Conservation (phyloP, 30 jellyfish, hydroid and myxozoan species). For the Nemopilema nomurai region DNA sequence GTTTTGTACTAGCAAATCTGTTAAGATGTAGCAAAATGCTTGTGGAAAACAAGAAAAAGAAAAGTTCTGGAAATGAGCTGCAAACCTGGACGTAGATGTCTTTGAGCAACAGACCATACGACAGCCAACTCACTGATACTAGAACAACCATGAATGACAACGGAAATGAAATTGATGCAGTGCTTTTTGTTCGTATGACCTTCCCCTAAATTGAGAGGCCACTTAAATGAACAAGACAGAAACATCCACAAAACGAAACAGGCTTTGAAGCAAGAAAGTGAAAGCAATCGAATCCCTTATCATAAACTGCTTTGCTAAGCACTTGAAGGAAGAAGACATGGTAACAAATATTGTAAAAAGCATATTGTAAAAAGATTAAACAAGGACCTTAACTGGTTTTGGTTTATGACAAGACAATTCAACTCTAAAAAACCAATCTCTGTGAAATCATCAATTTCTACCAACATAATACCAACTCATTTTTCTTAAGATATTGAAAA, state of each 20-base stretch:
- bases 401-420: too few species aligned
- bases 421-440: too few species aligned
- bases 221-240: background rate
- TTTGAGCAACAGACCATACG: slow-evolving; percentile 58
- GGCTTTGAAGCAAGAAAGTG: background rate
- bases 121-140: slow-evolving; percentile 66
- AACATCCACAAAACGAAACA: background rate
- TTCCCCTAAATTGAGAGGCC: slow-evolving; percentile 34
- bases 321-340: too few species aligned
- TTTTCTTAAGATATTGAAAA: too few species aligned
- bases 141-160: slow-evolving; percentile 71
- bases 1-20: background rate
- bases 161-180: slow-evolving; percentile 72
- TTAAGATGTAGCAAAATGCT: background rate
- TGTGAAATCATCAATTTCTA: too few species aligned
- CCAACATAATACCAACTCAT: too few species aligned
- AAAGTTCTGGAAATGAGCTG: background rate
- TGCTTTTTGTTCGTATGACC: slow-evolving; percentile 59
- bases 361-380: too few species aligned
- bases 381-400: too few species aligned
- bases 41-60: background rate
- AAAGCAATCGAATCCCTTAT: background rate
- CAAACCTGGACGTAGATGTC: slow-evolving; percentile 77
- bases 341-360: too few species aligned
- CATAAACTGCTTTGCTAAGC: too few species aligned